These are phyloP conservation scores for Acanthosepion pharaonis DNA, from an alignment of 2,888 invertebrate species.

Conservation along the genomic window DNA sequence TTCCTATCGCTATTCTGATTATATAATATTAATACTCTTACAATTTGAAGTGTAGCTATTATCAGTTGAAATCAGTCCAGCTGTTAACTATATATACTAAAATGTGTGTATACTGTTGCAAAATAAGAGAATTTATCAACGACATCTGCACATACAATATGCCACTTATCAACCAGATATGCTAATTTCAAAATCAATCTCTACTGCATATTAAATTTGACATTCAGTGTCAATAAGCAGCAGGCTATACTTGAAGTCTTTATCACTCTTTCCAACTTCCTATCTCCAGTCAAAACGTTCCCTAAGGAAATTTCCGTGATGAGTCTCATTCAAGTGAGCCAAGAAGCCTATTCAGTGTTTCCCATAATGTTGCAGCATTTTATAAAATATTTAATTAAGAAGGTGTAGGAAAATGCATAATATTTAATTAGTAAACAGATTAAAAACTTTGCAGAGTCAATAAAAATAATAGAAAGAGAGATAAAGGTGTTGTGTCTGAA, in stretches of 20 bases:
- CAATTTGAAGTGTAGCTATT: too few relatives aligned
- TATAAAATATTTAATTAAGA: not conserved
- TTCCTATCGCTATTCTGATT: too few relatives aligned
- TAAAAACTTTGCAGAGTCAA: too few relatives aligned
- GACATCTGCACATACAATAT: not conserved
- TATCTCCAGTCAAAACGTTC: not conserved
- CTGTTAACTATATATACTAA: too few relatives aligned
- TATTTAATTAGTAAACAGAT: not conserved
- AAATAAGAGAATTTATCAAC: not conserved
- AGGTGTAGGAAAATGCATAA: not conserved
- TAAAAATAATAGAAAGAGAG: not conserved
- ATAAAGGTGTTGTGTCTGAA: not conserved
- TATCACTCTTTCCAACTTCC: not conserved
- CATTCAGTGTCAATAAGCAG: not conserved
- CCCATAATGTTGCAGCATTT: conserved; percentile 1
- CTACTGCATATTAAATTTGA: not conserved
- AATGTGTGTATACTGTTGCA: not conserved
- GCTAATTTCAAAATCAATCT: conserved; percentile 17
- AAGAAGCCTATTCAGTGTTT: not conserved
- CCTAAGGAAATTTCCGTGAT: not conserved
- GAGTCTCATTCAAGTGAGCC: not conserved
- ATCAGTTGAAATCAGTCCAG: too few relatives aligned
- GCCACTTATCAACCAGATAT: not conserved
- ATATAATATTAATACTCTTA: too few relatives aligned
- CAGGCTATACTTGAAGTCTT: not conserved